Evolutionary conservation across 2,113 vertebrate species (phyloP).

Genomic region (Pituophis catenifer): DNA sequence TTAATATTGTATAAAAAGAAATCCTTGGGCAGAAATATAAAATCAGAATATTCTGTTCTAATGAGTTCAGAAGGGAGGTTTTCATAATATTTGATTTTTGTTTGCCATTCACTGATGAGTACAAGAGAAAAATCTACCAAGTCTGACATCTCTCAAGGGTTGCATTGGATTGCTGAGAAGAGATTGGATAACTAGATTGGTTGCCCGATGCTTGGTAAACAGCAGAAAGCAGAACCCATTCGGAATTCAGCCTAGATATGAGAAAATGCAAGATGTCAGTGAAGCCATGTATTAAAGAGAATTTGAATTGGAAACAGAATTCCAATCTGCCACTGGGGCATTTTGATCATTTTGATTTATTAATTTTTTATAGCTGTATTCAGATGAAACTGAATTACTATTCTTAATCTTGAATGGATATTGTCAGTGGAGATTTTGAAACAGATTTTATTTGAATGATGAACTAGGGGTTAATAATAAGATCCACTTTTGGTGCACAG

Average conservation of each 20-base stretch:
- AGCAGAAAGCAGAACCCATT: constrained; percentile 67
- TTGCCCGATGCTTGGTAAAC: constrained; percentile 63
- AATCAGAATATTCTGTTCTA: constrained; percentile 37
- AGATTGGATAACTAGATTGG: constrained; percentile 53
- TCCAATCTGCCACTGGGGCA: constrained; percentile 72
- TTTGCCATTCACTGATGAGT: constrained; percentile 51
- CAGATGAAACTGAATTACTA: constrained; percentile 72
- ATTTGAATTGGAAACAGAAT: constrained; percentile 81
- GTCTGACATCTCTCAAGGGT: constrained; percentile 65
- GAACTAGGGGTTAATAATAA: constrained; percentile 51
- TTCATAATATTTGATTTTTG: constrained; percentile 70
- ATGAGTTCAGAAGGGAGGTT: constrained; percentile 25
- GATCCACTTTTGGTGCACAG: constrained; percentile 42
- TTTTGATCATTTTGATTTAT: constrained; percentile 87
- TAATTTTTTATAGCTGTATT: constrained; percentile 78
- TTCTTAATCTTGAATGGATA: constrained; percentile 65
- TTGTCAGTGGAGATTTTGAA: constrained; percentile 45
- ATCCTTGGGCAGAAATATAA: constrained; percentile 8
- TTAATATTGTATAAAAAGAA: constrained; percentile 39
- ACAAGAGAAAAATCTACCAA: constrained; percentile 45
- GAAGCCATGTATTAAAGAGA: constrained; percentile 75
- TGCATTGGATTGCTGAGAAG: constrained; percentile 64
- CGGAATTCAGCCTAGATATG: constrained; percentile 69
- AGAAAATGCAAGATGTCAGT: constrained; percentile 73
- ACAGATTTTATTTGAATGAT: constrained; percentile 43